phyloP scores from a whole-genome alignment of 2,888 invertebrate genomes.

The Drosophila colorata region DNA sequence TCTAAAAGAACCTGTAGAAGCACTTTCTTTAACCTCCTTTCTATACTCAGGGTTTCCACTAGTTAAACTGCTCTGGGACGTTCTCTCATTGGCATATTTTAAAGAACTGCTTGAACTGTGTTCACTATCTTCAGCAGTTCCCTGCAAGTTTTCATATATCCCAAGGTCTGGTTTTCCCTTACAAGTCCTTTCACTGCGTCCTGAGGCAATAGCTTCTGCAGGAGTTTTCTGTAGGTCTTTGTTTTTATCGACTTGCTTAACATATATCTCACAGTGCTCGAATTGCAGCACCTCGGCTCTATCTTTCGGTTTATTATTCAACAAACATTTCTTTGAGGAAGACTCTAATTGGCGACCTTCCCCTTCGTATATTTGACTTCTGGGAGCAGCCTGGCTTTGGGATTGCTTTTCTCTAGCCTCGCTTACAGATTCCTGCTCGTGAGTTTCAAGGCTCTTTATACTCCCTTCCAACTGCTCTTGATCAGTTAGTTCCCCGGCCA shows the following conservation, averaged over 20 bases:
- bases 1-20: background rate
- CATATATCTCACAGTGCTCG: conserved; percentile 44
- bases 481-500: background rate
- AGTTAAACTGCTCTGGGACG: no score
- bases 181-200: no score
- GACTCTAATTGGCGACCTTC: background rate
- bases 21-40: background rate
- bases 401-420: background rate
- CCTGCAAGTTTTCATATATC: background rate
- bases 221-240: background rate
- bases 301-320: background rate
- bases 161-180: background rate
- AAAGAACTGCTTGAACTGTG: background rate
- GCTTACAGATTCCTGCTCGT: background rate
- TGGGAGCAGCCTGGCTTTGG: background rate
- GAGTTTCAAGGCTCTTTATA: no score
- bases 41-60: background rate
- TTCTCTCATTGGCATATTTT: background rate
- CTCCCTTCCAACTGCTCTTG: background rate
- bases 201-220: background rate
- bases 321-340: background rate
- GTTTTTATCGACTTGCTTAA: background rate
- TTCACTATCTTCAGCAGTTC: background rate
- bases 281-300: conserved; percentile 22
- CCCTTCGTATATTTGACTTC: background rate